Evolutionary conservation across 2,797 vertebrate species (phyloP), one percentile per base, ranked within the genome.

Genomic region (Galago senegalensis): DNA sequence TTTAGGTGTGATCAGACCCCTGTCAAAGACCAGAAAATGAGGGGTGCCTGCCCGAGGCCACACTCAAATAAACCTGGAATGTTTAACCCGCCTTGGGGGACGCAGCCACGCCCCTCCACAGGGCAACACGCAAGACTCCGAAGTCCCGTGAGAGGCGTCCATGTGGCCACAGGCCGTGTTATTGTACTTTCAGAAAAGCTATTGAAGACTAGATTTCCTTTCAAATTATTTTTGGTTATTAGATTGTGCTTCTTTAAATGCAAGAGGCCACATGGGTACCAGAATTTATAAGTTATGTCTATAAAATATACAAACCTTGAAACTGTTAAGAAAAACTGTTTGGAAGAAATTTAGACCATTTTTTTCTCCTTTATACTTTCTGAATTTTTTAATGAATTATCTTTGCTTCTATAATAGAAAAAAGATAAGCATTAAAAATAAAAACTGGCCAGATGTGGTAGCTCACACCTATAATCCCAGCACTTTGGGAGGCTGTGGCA

Each of bases 151-250:
- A 23, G 49, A 69, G 31, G 21, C 16, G 21, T 34, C 43, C 1
- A 4, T 7, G 17, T 14, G 3, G 3, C 43, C n/a, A 3, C 3
- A 2, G 40, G 7, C 4, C 27, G 14, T 5, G 58, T 20, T 7
- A 17, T 18, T 5, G 5, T 23, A 31, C 43, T 72, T 29, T 16
- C 10, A 79, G 23, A 37, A 82, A 80, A 34, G 34, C 43, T 23
- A 10, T 5, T 46, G 60, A 7, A 72, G 17, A 69, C 37, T 9
- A 1, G 9, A 20, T 69, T 89, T 73, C 63, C 31, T 34, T 40
- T 61, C 7, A 29, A 12, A n/a, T 72, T 60, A 72, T n/a, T 77
- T 69, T 72, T 61, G 53, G 21, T 31, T 40, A 18, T 21, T 65
- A 16, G 37, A 29, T 25, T 46, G 18, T 9, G 18, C 69, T 34